Base-by-base conservation (phyloP, 64 coral and sea anemone genomes). In the Exaiptasia diaphana region DNA sequence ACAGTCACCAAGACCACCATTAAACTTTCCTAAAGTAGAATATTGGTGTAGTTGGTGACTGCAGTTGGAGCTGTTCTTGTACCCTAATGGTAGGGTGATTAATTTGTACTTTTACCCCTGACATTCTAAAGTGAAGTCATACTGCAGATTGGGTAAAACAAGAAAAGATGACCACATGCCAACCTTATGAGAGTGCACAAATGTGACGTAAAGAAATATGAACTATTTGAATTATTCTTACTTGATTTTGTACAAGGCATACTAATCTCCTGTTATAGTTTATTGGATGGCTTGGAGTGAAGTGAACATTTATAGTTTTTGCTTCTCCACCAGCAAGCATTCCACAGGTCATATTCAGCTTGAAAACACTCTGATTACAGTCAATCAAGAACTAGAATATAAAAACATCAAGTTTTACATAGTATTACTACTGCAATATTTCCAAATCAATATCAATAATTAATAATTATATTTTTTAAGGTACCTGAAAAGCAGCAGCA, bases 171-270 rank as follows among this genome's bases (percentile, higher is more conserved):
- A n/a, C n/a, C n/a, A n/a, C n/a, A n/a, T 12, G n/a, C 49, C n/a
- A 52, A 52, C 49, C 10, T 10, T 12, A 52, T 12, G 49, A 52
- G 49, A 52, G 49, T 12, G n/a, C 10, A 52, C 10, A 52, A 12
- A n/a, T 52, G 49, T 12, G 49, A 52, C 10, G n/a, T 52, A 10
- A 52, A 10, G n/a, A 12, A 52, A 52, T 52, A 10, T 52, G 49
- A 52, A 52, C 10, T 52, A 46, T 46, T 8, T 8, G 6, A 21
- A 13, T 21, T 76, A 17, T 4, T 46, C 78, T 76, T 42, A 93
- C 95, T 73, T 99, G 95, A 68, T 99, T 89, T 62, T 99, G 90
- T 41, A 93, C 67, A n/a, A 99, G 85, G 54, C 95, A 99, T 1
- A 77, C 90, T 20, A 93, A 40, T 82, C 81, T 84, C 63, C 95